Base-by-base conservation (phyloP, 2,888 invertebrate species). In the Apotomis turbidana region DNA sequence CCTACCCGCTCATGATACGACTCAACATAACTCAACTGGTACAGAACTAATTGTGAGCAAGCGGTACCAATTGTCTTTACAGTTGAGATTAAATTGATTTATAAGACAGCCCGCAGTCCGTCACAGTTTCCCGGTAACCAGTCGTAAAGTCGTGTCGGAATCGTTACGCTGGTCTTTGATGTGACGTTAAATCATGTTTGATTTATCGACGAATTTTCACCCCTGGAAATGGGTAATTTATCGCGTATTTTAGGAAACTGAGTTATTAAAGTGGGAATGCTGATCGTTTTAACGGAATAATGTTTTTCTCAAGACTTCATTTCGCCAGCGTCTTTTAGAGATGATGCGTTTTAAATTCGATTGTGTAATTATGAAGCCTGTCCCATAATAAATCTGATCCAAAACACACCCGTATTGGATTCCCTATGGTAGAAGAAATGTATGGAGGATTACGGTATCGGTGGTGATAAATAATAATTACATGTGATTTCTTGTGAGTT, bases 1-100 rank as follows among this genome's bases (percentile, higher is more conserved):
- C 41, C 5, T 52, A 52, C 9, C 2, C 13, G 9, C 79, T 41
- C 58, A 57, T 4, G 12, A 27, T n/a, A 44, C 1, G 5, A 44
- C 51, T 70, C 36, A 68, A 74, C 74, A 76, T 77, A 76, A 76
- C 78, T 70, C 60, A 77, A 76, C 3, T 75, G 75, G 75, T 80
- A 78, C 9, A 12, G 13, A 2, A 52, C 61, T 13, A 57, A 63
- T 49, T 38, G 38, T 13, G 77, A 76, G 77, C 10, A 10, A 61
- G 78, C 77, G 77, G 78, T 81, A 80, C 84, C 87, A 87, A 91
- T 91, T 91, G 91, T 91, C 91, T 91, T 88, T 83, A 83, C 81
- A 76, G 83, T 77, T 80, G 79, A 86, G 87, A 90, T 89, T 88
- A 90, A 90, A 90, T 88, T 92, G 91, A 92, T 92, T 92, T 92